Evolutionary conservation across 2,113 vertebrate species (phyloP), one percentile per base, ranked within the genome.

Genomic region (Tursiops truncatus): DNA sequence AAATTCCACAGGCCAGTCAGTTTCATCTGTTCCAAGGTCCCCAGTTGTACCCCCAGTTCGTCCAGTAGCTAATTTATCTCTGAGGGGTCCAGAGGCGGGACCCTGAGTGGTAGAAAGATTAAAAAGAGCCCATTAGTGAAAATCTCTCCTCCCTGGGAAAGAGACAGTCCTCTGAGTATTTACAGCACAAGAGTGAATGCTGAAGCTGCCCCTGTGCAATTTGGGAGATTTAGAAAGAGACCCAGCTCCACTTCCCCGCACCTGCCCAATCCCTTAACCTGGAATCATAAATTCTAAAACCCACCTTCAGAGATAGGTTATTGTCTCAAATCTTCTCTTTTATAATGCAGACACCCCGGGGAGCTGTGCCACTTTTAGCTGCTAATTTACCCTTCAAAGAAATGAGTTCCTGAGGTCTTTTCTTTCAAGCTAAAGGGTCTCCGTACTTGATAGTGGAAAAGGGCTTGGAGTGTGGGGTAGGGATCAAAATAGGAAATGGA

Each of bases 241-340:
- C 17, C 15, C 21, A 85, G n/a, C 33, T 50, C 28, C 31, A 33
- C 44, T 8, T 33, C n/a, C 18, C 60, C 33, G 0, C 12, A 53
- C 38, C 17, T 18, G 17, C 8, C 36, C 50, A 74, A 31, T 56
- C 38, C 6, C 13, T 80, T 80, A 62, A 41, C n/a, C 86, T 56
- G 31, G 60, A 91, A 90, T 44, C 53, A 56, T 71, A 68, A 87
- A 91, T 82, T 95, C 60, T 77, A 82, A 90, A 82, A 83, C 73
- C 11, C 5, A 56, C 20, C n/a, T 74, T 88, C 3, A 44, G 36
- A 84, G 25, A n/a, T 31, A 62, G 23, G 17, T 79, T 36, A 47
- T 14, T 58, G 44, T 12, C 44, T 63, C 50, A 76, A 38, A 36
- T 31, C 25, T 92, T 56, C 36, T 53, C 21, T 88, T 86, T 41